Evolutionary conservation across 2,888 invertebrate genomes (phyloP).

Genomic region (Nudaria mundana): DNA sequence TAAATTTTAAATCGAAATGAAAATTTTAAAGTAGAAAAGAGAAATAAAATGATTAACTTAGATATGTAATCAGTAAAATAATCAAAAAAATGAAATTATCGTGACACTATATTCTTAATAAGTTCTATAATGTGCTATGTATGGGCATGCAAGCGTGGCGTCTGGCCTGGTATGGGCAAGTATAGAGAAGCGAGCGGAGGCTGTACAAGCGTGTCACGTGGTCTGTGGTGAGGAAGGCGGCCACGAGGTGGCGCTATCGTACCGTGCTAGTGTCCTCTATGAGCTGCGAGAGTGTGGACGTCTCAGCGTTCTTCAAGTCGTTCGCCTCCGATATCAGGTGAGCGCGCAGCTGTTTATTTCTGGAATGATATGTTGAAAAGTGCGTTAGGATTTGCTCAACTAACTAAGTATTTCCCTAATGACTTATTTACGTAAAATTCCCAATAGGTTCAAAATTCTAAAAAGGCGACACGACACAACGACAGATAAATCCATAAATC

Average conservation of each 20-base stretch:
- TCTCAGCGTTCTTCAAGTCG: constrained; percentile 78
- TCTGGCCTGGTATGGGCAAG: constrained; percentile 30
- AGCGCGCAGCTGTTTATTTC: constrained; percentile 88
- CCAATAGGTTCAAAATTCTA: no score
- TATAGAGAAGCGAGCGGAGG: constrained; percentile 39
- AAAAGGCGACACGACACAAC: no score
- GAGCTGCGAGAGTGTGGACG: constrained; percentile 75
- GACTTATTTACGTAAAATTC: no score
- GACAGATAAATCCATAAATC: no score
- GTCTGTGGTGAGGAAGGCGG: constrained; percentile 15
- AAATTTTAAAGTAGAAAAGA: no score
- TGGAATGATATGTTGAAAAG: no score
- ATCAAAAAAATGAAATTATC: neutral
- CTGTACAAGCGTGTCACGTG: constrained; percentile 46
- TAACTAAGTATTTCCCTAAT: no score
- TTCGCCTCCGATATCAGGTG: constrained; percentile 87
- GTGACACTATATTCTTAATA: neutral
- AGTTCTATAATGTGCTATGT: constrained; percentile 29
- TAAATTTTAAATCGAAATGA: no score
- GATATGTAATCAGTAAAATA: neutral
- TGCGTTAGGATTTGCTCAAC: no score
- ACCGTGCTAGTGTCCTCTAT: constrained; percentile 78
- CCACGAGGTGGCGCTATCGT: constrained; percentile 31
- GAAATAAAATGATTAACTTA: neutral
- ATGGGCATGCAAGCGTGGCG: constrained; percentile 45